A percentile compares a stretch with the other conserved stretches of the same genome.
Conservation (phyloP, 2,113 vertebrate species). For the Pygoscelis antarcticus region DNA sequence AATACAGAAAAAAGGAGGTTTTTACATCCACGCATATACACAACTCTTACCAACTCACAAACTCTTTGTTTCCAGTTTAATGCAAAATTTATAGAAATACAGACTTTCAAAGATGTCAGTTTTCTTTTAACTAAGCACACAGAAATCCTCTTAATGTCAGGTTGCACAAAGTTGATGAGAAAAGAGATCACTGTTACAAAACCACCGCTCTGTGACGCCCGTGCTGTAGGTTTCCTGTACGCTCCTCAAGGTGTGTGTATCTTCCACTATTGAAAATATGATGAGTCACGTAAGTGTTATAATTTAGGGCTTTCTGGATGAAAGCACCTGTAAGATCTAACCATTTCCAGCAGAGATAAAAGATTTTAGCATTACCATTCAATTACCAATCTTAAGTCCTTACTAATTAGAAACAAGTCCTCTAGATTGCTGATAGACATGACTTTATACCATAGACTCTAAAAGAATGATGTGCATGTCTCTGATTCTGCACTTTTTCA, state of each 20-base stretch:
- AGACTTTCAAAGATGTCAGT: not conserved
- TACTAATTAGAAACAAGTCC: not conserved
- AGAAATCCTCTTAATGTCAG: not conserved
- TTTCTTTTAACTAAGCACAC: not conserved
- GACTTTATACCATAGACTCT: not conserved
- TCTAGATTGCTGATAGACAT: not conserved
- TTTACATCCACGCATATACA: not conserved
- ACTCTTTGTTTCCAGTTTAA: not conserved
- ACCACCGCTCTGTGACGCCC: not conserved
- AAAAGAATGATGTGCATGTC: not conserved
- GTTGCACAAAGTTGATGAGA: not conserved
- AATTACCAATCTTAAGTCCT: not conserved
- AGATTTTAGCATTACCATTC: not conserved
- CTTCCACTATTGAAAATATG: not conserved
- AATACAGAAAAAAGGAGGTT: not conserved
- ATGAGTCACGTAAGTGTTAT: not conserved
- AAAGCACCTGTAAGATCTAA: not conserved
- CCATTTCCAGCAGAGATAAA: not conserved
- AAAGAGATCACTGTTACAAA: not conserved
- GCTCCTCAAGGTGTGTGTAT: not conserved
- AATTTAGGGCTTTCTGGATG: not conserved
- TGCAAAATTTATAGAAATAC: not conserved
- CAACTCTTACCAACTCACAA: not conserved
- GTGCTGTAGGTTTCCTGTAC: not conserved
- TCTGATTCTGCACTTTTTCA: not conserved